Evolutionary conservation across 2,888 invertebrate species (phyloP).

Genomic region (Eristalis intricaria): DNA sequence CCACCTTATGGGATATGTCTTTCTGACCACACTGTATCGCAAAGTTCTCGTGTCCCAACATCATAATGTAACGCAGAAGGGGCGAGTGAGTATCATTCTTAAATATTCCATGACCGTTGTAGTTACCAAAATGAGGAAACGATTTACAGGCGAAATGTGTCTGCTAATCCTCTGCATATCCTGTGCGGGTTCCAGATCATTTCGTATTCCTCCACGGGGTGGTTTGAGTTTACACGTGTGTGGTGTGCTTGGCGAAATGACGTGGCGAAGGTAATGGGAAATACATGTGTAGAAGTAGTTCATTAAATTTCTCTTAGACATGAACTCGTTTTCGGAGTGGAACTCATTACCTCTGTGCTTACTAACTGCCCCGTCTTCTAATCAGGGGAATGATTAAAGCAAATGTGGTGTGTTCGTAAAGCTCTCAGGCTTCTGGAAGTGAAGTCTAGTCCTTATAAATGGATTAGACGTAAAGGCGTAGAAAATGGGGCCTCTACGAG

Average conservation of each 20-base stretch:
- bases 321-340: slow-evolving; percentile 5
- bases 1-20: background rate
- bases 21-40: background rate
- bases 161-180: background rate
- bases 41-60: background rate
- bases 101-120: slow-evolving; percentile 15
- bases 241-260: slow-evolving; percentile 3
- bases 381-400: too few species aligned
- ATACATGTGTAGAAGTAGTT: background rate
- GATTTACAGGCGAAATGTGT: slow-evolving; percentile 27
- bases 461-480: too few species aligned
- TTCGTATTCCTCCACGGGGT: background rate
- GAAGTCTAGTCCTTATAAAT: too few species aligned
- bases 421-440: too few species aligned
- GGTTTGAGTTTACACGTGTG: background rate
- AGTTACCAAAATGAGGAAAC: slow-evolving; percentile 8
- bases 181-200: background rate
- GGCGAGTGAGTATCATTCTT: slow-evolving; percentile 7
- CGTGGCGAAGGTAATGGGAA: slow-evolving; percentile 45
- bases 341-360: background rate
- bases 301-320: background rate
- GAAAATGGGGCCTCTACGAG: too few species aligned
- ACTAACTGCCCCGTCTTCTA: too few species aligned
- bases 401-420: too few species aligned
- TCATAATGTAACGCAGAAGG: background rate